Percentiles rank a stretch among this genome's conserved stretches.
Conservation (phyloP, 2,797 vertebrate species). For the Chiloscyllium punctatum region DNA sequence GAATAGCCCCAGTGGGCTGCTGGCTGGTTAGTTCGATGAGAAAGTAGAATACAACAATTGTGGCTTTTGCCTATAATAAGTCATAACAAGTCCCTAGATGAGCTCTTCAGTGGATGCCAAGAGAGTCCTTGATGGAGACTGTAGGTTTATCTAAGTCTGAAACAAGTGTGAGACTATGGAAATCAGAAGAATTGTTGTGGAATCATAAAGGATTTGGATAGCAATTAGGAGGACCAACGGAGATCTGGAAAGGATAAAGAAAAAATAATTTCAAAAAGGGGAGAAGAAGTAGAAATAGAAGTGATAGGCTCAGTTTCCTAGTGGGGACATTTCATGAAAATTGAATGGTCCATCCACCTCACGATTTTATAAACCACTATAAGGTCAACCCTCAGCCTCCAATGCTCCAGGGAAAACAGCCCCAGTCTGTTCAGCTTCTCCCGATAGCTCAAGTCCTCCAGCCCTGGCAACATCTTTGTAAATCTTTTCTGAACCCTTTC, state of each 20-base stretch:
- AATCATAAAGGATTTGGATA: neutral
- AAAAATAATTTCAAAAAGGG: neutral
- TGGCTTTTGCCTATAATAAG: neutral
- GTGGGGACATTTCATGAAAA: neutral
- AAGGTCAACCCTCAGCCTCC: no score
- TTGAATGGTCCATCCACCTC: no score
- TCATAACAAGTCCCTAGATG: neutral
- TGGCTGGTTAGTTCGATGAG: neutral
- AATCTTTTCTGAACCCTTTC: no score
- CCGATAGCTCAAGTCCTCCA: no score
- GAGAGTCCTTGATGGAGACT: neutral
- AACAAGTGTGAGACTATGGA: neutral
- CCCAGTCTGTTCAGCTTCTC: no score
- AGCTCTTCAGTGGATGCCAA: neutral
- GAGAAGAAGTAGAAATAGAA: neutral
- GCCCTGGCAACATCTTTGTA: no score
- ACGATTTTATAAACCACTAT: no score
- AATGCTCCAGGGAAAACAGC: no score
- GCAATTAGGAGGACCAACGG: neutral
- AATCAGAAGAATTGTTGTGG: neutral
- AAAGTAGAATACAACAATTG: neutral
- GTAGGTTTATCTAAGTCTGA: neutral
- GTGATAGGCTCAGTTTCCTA: neutral
- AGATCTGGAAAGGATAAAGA: neutral
- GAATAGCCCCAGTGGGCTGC: neutral